A percentile compares a stretch with the other conserved stretches of the same genome.
phyloP scores from a whole-genome alignment of 2,113 vertebrate species.

The Colinus virginianus region DNA sequence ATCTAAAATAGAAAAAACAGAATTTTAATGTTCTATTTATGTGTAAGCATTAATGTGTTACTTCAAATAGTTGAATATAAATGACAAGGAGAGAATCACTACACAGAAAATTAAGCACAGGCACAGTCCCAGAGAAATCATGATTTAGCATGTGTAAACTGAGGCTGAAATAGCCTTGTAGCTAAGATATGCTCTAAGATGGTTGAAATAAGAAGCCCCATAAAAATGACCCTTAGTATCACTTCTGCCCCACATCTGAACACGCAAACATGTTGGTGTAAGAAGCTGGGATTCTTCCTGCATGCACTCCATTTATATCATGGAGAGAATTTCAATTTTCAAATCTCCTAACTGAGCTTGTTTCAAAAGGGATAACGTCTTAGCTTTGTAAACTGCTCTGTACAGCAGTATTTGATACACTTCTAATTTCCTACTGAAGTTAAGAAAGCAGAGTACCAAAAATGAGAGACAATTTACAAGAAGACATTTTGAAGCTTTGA shows the following conservation, averaged over 20 bases:
- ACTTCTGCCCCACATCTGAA: neutral
- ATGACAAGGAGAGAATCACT: neutral
- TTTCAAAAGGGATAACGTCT: neutral
- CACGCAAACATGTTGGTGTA: neutral
- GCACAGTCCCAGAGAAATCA: neutral
- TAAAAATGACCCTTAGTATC: neutral
- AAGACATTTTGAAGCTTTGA: neutral
- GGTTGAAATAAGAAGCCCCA: neutral
- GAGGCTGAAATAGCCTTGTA: neutral
- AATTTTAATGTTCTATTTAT: neutral
- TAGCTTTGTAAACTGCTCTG: neutral
- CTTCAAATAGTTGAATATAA: neutral
- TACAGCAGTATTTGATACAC: neutral
- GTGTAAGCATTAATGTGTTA: neutral
- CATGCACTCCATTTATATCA: neutral
- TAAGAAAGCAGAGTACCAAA: neutral
- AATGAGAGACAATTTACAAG: neutral
- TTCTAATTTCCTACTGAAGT: neutral
- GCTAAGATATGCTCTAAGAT: neutral
- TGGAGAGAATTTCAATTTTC: neutral
- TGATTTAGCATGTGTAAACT: neutral
- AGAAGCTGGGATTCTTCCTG: neutral
- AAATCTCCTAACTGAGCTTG: neutral
- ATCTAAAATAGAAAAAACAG: conserved; percentile 68
- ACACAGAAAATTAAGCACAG: neutral